Percentiles rank a stretch among this genome's conserved stretches.
Conservation (phyloP, 2,797 vertebrate genomes). For the Eulemur albifrons region DNA sequence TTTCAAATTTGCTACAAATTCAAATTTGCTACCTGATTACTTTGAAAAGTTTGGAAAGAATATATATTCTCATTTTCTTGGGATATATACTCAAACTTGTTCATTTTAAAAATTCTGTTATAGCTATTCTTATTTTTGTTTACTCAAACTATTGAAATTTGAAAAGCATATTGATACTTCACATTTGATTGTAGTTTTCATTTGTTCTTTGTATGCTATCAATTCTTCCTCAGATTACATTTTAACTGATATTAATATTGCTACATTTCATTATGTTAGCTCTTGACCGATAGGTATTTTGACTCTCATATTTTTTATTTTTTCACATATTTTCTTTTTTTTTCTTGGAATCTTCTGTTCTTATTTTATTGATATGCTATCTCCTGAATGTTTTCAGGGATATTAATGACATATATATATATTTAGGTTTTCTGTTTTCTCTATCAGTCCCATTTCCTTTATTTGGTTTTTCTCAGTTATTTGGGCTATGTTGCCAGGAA, state of each 20-base stretch:
- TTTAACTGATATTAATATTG: background rate
- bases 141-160: background rate
- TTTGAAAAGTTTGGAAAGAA: background rate
- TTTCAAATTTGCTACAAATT: background rate
- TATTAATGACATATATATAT: background rate
- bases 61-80: background rate
- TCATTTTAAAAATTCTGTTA: background rate
- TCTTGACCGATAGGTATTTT: background rate
- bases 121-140: background rate
- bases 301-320: background rate
- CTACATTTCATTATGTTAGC: background rate
- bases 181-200: background rate
- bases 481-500: background rate
- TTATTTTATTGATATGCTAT: background rate
- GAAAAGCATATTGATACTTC: background rate
- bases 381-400: background rate
- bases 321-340: background rate
- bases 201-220: background rate
- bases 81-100: background rate
- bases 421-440: background rate
- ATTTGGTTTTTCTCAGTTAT: background rate
- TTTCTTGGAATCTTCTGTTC: background rate
- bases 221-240: background rate
- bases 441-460: background rate
- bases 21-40: background rate